Evolutionary conservation across 2,797 vertebrate species (phyloP).

Genomic region (Pantherophis alleghaniensis): DNA sequence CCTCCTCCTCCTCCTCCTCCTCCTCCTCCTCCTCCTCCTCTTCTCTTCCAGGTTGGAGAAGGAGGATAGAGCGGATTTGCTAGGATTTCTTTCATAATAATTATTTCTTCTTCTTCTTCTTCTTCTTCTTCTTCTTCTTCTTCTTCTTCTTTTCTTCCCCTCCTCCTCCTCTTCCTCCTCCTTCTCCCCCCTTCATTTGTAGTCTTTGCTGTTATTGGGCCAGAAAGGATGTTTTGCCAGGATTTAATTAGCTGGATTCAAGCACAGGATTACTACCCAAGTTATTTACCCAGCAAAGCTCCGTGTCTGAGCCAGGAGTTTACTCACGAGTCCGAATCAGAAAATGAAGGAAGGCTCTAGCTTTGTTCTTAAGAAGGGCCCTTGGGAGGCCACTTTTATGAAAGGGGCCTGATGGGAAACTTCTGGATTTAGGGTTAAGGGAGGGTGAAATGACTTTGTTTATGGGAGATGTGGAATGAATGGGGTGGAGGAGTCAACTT

Average conservation of each 20-base stretch:
- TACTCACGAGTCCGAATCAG: conserved; percentile 79
- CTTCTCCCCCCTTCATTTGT: conserved; percentile 35
- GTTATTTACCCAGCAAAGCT: conserved; percentile 91
- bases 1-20: neutral
- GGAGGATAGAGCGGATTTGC: too few relatives aligned
- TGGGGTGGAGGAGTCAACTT: neutral
- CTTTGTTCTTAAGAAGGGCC: conserved; percentile 63
- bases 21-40: neutral
- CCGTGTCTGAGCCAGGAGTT: conserved; percentile 75
- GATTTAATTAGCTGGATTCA: conserved; percentile 98
- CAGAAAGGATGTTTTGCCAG: conserved; percentile 91
- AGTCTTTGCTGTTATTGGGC: conserved; percentile 82
- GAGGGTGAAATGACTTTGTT: neutral
- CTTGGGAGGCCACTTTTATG: conserved; percentile 19
- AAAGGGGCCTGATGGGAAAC: conserved; percentile 46
- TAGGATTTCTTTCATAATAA: too few relatives aligned
- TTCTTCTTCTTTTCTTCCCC: too few relatives aligned
- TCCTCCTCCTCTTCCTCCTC: fast-evolving
- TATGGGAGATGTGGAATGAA: neutral
- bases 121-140: fast-evolving
- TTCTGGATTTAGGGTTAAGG: neutral
- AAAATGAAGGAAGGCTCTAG: conserved; percentile 71
- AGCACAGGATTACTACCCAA: conserved; percentile 84
- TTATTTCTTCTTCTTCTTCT: neutral
- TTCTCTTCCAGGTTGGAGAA: too few relatives aligned